Base-by-base conservation (phyloP, 2,113 vertebrate species). In the Polypterus senegalus region DNA sequence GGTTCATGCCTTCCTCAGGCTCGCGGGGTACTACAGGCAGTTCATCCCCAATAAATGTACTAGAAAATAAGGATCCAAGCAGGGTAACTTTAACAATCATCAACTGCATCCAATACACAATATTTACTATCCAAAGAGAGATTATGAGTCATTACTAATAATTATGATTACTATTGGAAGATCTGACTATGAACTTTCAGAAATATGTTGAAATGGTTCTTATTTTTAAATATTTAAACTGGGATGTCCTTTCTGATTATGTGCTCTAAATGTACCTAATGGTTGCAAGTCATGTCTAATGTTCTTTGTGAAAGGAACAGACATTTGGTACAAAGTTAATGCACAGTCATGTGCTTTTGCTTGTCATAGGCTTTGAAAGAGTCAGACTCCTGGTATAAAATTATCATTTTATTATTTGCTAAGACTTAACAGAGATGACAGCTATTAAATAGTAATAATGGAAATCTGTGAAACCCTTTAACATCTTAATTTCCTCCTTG, bases 401-500 rank as follows among this genome's bases (percentile, higher is more conserved):
- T 48, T 54, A 57, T 57, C 9, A 61, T 11, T 48, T 49, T 45
- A 45, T 44, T 62, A 44, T 61, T 62, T 62, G 54, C 65, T 9
- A 49, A 61, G 65, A 61, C 60, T 57, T 62, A 52, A 27, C 54
- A 49, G 47, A 43, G 49, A 9, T 57, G 47, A 57, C 60, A 57
- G 53, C 49, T 52, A 52, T 66, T 66, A 61, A 58, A 58, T 47
- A 9, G 48, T 57, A 7, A 48, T 62, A 53, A 66, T 62, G 27
- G 46, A 61, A 57, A 61, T 57, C 65, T 61, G 44, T 61, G 56
- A 58, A 61, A 58, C 61, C 51, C 53, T 52, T 57, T 57, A 49
- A 49, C 47, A 61, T 45, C 59, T 61, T 60, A 65, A 65, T 65
- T 61, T 65, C 54, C 60, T 61, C 59, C 45, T 56, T 47, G 27